phyloP scores from a whole-genome alignment of 1,140 invertebrate genomes.

The Ceratina australensis region DNA sequence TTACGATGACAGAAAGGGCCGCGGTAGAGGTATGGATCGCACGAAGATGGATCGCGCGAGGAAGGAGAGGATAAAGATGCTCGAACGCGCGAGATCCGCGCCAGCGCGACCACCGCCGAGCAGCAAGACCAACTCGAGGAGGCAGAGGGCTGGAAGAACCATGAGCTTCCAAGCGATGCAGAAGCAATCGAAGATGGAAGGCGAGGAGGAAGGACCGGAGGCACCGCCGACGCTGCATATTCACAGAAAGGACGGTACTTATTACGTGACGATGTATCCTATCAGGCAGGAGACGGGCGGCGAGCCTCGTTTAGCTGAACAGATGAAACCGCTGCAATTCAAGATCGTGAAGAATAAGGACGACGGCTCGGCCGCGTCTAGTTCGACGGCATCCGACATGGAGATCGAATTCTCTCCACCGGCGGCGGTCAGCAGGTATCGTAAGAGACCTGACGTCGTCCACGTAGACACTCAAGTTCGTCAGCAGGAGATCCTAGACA shows the following conservation, averaged over 20 bases:
- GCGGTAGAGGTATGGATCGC: background rate
- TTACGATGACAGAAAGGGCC: conserved; percentile 4
- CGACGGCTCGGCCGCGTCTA: conserved; percentile 61
- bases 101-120: background rate
- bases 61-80: background rate
- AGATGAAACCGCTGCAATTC: conserved; percentile 75
- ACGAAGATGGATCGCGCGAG: background rate
- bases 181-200: conserved; percentile 45
- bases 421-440: conserved; percentile 66
- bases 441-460: conserved; percentile 74
- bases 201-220: conserved; percentile 49
- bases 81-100: conserved; percentile 42
- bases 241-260: conserved; percentile 72
- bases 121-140: background rate
- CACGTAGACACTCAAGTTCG: conserved; percentile 75
- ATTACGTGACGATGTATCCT: conserved; percentile 76
- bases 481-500: conserved; percentile 74
- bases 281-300: conserved; percentile 62
- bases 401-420: conserved; percentile 78
- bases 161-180: conserved; percentile 54
- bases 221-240: conserved; percentile 71
- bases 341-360: conserved; percentile 72
- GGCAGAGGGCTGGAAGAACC: conserved; percentile 15
- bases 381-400: conserved; percentile 76
- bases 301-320: conserved; percentile 63